phyloP scores from a whole-genome alignment of 2,797 vertebrate genomes.

The Champsocephalus gunnari region DNA sequence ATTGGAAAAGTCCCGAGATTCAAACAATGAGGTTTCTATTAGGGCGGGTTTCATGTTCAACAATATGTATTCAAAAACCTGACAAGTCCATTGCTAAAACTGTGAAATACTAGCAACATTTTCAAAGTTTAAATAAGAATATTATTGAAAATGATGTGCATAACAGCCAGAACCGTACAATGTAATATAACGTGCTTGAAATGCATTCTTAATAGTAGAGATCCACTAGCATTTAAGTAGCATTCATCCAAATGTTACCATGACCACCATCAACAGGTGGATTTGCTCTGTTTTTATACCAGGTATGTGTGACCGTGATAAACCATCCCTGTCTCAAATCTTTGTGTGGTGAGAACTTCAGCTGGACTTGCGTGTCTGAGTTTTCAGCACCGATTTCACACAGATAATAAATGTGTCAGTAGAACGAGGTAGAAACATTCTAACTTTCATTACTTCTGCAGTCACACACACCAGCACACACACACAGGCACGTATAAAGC shows the following conservation, averaged over 20 bases:
- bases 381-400: slow-evolving; percentile 53
- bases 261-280: neutral
- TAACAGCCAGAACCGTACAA: neutral
- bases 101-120: neutral
- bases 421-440: slow-evolving; percentile 34
- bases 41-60: neutral
- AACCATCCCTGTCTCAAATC: neutral
- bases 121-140: neutral
- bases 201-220: neutral
- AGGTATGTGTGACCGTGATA: neutral
- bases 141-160: neutral
- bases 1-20: slow-evolving; percentile 4
- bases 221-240: too few species aligned
- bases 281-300: neutral
- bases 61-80: neutral
- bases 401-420: slow-evolving; percentile 65
- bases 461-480: slow-evolving; percentile 21
- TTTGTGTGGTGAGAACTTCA: slow-evolving; percentile 37
- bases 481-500: slow-evolving; percentile 23
- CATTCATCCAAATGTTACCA: slow-evolving; percentile 1
- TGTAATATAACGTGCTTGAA: neutral
- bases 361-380: slow-evolving; percentile 30
- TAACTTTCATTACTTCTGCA: slow-evolving; percentile 41
- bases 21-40: slow-evolving; percentile 14
- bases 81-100: neutral